Conservation (phyloP, 2,888 invertebrate genomes). For the Mystacides longicornis region DNA sequence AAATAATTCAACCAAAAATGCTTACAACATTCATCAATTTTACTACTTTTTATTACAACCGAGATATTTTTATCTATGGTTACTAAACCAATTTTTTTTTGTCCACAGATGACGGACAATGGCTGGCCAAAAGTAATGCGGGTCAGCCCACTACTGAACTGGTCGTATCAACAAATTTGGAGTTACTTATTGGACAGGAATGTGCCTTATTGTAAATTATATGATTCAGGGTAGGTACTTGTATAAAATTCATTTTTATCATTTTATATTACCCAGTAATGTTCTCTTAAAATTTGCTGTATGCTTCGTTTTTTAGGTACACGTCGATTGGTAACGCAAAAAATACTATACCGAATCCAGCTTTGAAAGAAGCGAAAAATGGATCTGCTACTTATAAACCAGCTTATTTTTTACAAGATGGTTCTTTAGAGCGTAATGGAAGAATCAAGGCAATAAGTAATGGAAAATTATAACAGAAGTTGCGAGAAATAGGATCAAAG, state of each 20-base stretch:
- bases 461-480: conserved; percentile 10
- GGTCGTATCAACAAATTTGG: conserved; percentile 92
- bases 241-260: not conserved
- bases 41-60: no score
- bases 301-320: conserved; percentile 46
- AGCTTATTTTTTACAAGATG: conserved; percentile 61
- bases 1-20: no score
- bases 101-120: conserved; percentile 66
- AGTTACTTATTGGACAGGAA: conserved; percentile 67
- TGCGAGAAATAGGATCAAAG: no score
- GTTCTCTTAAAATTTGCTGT: not conserved
- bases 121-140: conserved; percentile 88
- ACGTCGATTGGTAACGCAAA: conserved; percentile 79
- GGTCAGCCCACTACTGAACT: conserved; percentile 84
- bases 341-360: conserved; percentile 76
- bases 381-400: conserved; percentile 55
- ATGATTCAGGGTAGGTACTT: conserved; percentile 69
- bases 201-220: conserved; percentile 86
- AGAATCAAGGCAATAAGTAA: conserved; percentile 29
- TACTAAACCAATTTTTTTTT: no score
- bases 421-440: conserved; percentile 55
- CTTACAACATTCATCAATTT: no score
- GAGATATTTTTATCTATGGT: no score
- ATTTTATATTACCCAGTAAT: not conserved
- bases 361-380: conserved; percentile 46